Evolutionary conservation across 2,888 invertebrate species (phyloP).

Genomic region (Drosophila mercatorum): DNA sequence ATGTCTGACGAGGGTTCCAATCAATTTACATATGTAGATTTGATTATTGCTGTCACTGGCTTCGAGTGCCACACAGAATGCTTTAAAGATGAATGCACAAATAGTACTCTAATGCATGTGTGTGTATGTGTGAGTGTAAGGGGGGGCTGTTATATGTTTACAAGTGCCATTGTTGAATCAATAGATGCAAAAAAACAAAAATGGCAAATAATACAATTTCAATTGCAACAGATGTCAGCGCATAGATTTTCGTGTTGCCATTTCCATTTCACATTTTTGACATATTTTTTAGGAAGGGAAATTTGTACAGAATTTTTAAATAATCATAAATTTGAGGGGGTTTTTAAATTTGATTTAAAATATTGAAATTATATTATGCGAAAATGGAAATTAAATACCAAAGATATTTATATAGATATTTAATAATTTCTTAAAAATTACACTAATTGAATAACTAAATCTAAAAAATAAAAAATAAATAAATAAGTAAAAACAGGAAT

Average conservation of each 20-base stretch:
- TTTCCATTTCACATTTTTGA: constrained; percentile 3
- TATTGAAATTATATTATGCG: no score
- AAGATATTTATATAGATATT: no score
- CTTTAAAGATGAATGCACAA: constrained; percentile 25
- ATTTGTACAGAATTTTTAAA: no score
- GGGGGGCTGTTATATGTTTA: constrained; percentile 4
- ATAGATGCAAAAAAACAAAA: constrained; percentile 28
- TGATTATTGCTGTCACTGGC: constrained; percentile 49
- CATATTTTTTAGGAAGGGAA: not conserved
- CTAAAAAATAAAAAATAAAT: no score
- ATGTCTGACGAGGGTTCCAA: constrained; percentile 28
- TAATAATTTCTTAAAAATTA: no score
- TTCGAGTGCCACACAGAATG: constrained; percentile 29
- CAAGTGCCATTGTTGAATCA: constrained; percentile 43
- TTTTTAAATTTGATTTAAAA: not conserved
- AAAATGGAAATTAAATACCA: no score
- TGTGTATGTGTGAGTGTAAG: not conserved
- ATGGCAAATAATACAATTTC: constrained; percentile 11
- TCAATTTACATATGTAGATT: constrained; percentile 58
- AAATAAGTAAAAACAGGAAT: no score
- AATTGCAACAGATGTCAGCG: constrained; percentile 26
- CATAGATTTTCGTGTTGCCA: not conserved
- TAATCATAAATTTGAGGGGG: not conserved
- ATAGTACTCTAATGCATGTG: constrained; percentile 1
- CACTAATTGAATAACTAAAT: no score